A percentile compares a stretch with the other conserved stretches of the same genome.
phyloP scores from a whole-genome alignment of 1,140 invertebrate species.

The Plutomurus gul region DNA sequence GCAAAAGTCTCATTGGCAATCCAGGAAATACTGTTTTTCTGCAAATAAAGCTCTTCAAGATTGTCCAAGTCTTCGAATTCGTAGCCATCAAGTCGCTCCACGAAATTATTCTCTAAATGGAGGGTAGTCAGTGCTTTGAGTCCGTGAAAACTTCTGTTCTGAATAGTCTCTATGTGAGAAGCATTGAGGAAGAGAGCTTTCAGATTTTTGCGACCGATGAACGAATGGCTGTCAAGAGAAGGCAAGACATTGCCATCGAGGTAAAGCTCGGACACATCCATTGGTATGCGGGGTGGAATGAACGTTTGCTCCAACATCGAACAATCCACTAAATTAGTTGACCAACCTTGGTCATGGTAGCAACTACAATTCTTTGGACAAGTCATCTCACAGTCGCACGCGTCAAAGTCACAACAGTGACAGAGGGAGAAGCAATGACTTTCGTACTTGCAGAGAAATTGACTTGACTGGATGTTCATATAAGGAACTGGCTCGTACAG shows the following conservation, averaged over 20 bases:
- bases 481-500: constrained; percentile 38
- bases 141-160: constrained; percentile 89
- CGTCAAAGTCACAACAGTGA: constrained; percentile 91
- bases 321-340: constrained; percentile 89
- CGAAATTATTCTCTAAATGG: constrained; percentile 78
- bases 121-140: constrained; percentile 78
- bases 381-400: constrained; percentile 92
- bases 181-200: constrained; percentile 81
- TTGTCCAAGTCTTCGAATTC: constrained; percentile 77
- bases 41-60: constrained; percentile 67
- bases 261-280: constrained; percentile 88
- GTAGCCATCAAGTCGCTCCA: constrained; percentile 75
- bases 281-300: constrained; percentile 82
- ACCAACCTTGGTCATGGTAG: constrained; percentile 86
- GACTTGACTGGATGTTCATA: constrained; percentile 77
- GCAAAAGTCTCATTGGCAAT: constrained; percentile 80
- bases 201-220: constrained; percentile 85
- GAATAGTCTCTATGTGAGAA: constrained; percentile 81
- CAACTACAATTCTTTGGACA: constrained; percentile 89
- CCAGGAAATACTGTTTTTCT: constrained; percentile 69
- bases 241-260: constrained; percentile 85
- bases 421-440: constrained; percentile 87
- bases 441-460: constrained; percentile 89
- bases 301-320: constrained; percentile 73
- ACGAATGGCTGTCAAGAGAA: constrained; percentile 74